Conservation (phyloP, 2,797 vertebrate species). For the Clarias fuscus region DNA sequence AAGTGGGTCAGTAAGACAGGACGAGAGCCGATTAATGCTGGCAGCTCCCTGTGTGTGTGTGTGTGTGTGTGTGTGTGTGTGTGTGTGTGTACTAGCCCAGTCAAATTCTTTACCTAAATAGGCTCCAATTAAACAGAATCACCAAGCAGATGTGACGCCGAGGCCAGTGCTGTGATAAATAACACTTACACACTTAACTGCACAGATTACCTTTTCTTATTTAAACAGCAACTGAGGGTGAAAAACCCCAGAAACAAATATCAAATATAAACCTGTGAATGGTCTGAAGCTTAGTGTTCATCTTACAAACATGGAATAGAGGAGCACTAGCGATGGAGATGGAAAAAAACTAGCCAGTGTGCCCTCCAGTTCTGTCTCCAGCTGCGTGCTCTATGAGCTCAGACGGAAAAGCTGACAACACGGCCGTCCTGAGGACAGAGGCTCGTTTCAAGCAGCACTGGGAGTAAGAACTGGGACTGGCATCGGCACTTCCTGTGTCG, state of each 20-base stretch:
- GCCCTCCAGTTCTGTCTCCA: slow-evolving; percentile 26
- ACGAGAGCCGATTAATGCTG: slow-evolving; percentile 11
- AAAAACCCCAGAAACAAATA: not conserved
- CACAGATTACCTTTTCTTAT: not conserved
- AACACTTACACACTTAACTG: not conserved
- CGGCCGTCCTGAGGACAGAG: slow-evolving; percentile 38
- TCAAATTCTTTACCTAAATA: slow-evolving; percentile 28
- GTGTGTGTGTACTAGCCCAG: slow-evolving; percentile 15
- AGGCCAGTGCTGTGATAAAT: slow-evolving; percentile 1
- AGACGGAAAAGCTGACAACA: slow-evolving; percentile 56
- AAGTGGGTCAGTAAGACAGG: slow-evolving; percentile 48
- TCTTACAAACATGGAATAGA: not conserved
- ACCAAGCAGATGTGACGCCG: not conserved
- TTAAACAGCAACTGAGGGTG: not conserved
- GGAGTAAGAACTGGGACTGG: slow-evolving; percentile 16
- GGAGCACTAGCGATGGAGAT: not conserved
- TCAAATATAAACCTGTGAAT: not conserved
- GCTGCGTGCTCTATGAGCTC: slow-evolving; percentile 14
- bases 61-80: slow-evolving; percentile 24
- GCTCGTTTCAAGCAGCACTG: slow-evolving; percentile 32
- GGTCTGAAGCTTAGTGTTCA: not conserved
- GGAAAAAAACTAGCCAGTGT: not conserved
- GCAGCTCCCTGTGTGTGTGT: slow-evolving; percentile 5
- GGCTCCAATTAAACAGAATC: slow-evolving; percentile 16
- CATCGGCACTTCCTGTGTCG: not conserved